Base-by-base conservation (phyloP, 2,113 vertebrate species). In the Gadus chalcogrammus region DNA sequence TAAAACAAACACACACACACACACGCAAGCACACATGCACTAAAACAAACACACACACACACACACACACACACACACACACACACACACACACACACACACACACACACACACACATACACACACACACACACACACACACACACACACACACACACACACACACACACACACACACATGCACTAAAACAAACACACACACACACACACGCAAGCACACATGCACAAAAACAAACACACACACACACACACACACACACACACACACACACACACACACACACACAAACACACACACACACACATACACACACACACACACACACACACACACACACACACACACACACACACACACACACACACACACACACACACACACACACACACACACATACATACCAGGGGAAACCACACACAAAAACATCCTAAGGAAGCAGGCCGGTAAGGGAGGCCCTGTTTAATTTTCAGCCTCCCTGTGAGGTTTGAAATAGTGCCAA, bases 401-500 rank as follows among this genome's bases (percentile, higher is more conserved):
- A 71, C 66, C 24, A 24, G 24, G 24, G 24, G 73, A 72, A 53
- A n/a, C 52, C 65, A 67, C 35, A 56, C 55, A 56, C 55, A 56
- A 9, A 56, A 1, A 56, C 55, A 15, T 4, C 15, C 55, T 22
- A 53, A 24, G 79, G 80, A 84, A 80, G 84, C 85, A 84, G 86
- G 77, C 85, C 72, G 88, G 63, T 84, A 88, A 81, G 88, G 89
- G 90, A 90, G 85, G 84, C 89, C 85, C 90, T 71, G 86, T 89
- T 92, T 92, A 91, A 92, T 92, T 92, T 90, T 82, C 90, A 90
- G 83, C 85, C 82, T 89, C 82, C 87, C 88, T 75, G 85, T 90
- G 87, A 91, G 87, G 85, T 87, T 81, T 75, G 75, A 69, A 66
- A 71, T 75, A 60, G 79, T 73, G 82, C 82, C 84, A 86, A 75